phyloP scores from a whole-genome alignment of 2,888 invertebrate species.

The Caenorhabditis japonica region DNA sequence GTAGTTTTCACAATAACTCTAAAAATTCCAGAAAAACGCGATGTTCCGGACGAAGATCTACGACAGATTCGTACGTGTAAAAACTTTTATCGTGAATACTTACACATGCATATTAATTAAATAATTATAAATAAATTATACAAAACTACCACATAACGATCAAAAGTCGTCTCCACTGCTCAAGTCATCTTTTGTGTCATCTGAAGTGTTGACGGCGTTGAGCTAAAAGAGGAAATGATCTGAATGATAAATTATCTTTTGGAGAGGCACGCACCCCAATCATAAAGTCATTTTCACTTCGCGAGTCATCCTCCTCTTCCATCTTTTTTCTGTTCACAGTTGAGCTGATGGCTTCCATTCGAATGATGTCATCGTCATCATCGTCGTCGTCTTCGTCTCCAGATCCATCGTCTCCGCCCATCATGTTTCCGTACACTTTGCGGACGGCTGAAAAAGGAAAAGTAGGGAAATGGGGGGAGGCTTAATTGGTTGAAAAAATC shows the following conservation, averaged over 20 bases:
- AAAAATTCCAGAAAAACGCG: neutral
- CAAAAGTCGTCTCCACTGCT: constrained; percentile 60
- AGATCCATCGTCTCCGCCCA: constrained; percentile 69
- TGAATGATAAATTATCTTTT: too few species aligned
- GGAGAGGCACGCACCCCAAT: constrained; percentile 16
- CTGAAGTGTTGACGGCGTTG: constrained; percentile 8
- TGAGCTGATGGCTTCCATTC: constrained; percentile 21
- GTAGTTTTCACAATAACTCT: too few species aligned
- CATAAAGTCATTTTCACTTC: constrained; percentile 19
- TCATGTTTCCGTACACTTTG: constrained; percentile 74
- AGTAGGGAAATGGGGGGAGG: neutral
- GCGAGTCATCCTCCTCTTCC: constrained; percentile 10
- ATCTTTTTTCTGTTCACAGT: constrained; percentile 8
- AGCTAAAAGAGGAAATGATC: constrained; percentile 8
- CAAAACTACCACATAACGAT: neutral
- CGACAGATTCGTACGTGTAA: constrained; percentile 19
- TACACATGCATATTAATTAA: neutral
- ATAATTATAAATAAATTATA: neutral
- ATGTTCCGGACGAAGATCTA: constrained; percentile 27
- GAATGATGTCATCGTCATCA: constrained; percentile 22
- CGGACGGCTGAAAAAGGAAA: constrained; percentile 33
- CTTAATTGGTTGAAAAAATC: neutral
- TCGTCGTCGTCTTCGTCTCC: constrained; percentile 42
- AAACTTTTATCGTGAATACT: neutral
- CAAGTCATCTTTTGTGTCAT: constrained; percentile 37